These are phyloP conservation scores for Anseranas semipalmata DNA, from an alignment of 2,113 vertebrate species.

Conservation along the genomic window DNA sequence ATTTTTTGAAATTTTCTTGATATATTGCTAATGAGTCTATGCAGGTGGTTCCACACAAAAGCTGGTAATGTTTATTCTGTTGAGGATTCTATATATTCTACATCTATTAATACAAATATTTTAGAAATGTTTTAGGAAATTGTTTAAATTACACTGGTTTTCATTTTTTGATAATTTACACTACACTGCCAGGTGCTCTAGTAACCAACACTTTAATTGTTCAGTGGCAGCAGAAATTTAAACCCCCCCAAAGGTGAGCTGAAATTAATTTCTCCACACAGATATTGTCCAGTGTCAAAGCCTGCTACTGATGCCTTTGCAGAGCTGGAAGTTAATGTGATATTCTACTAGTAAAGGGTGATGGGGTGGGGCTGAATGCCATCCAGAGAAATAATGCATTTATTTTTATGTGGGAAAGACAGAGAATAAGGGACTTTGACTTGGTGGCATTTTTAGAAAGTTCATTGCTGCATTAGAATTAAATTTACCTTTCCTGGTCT, in stretches of 20 bases:
- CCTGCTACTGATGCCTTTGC: not conserved
- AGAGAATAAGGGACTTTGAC: not conserved
- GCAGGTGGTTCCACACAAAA: not conserved
- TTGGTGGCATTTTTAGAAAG: not conserved
- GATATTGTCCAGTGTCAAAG: not conserved
- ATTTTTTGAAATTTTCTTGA: not conserved
- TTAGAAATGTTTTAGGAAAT: not conserved
- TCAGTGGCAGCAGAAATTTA: not conserved
- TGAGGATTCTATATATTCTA: not conserved
- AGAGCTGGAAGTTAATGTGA: not conserved
- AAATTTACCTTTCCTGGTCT: not conserved
- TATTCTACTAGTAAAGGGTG: not conserved
- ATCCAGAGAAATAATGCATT: not conserved
- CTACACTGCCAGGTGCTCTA: not conserved
- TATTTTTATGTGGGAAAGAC: not conserved
- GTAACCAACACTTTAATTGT: not conserved
- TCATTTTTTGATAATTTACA: not conserved
- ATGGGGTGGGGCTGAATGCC: not conserved
- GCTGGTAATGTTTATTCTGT: not conserved
- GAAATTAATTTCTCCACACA: not conserved
- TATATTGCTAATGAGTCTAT: not conserved
- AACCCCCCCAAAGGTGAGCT: not conserved
- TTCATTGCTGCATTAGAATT: not conserved
- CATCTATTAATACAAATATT: not conserved
- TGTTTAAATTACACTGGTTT: not conserved